Base-by-base conservation (phyloP, 53 echinoderm and acorn worm species). In the Paracentrotus lividus region DNA sequence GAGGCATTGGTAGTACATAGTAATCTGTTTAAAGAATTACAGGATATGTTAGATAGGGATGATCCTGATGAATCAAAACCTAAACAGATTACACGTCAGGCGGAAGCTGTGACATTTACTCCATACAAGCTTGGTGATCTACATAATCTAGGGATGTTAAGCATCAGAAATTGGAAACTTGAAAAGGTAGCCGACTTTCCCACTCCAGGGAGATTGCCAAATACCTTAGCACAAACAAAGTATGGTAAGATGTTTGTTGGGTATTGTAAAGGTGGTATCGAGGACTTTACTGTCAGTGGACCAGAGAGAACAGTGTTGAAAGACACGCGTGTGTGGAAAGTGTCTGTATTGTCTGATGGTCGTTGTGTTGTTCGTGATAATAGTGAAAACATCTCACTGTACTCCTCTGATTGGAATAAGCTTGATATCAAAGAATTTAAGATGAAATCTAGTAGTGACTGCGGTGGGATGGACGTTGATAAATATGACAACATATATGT, bases 391-490 rank as follows among this genome's bases (percentile, higher is more conserved):
- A 42, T 78, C 14, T 42, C 78, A 1, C 38, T 78, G 7, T 78
- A 78, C 78, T 78, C 78, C 16, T 23, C 21, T 23, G 15, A 78
- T 1, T 42, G 78, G 78, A 42, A 78, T 31, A 78, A 42, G 16
- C 38, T 78, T 78, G 43, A 42, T 44, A 36, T 21, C 45, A 44
- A 42, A 78, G 42, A 42, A 20, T 44, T 42, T 42, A 36, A 44
- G 38, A 44, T 78, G 78, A 44, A 42, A 23, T 5, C 4, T 78
- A 42, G 8, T 23, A 8, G 3, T 36, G 67, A 66, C 27, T 32
- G 2, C 29, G 78, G 78, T 78, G 78, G 78, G 4, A 78, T 78
- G 78, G 42, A 44, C 24, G 42, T 78, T 44, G 78, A 78, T 21
- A 42, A 1, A 42, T 9, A 78, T 36, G 24, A 78, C 45, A 40